phyloP scores from a whole-genome alignment of 2,888 invertebrate species.

The Spodoptera exigua region DNA sequence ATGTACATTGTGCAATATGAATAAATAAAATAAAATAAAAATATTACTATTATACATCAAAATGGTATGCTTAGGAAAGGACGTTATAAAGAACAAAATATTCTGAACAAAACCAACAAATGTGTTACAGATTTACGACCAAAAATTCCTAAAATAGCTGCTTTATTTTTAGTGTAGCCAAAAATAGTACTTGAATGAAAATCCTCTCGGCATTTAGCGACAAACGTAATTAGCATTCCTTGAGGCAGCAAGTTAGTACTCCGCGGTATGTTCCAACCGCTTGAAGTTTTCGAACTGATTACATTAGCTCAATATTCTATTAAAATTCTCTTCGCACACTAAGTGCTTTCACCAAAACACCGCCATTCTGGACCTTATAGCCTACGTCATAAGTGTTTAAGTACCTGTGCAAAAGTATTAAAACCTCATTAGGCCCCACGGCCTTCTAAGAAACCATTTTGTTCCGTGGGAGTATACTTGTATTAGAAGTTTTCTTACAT shows the following conservation, averaged over 20 bases:
- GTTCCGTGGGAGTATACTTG: background rate
- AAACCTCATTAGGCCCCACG: background rate
- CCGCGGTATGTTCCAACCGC: background rate
- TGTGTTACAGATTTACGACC: no score
- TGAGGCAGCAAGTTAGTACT: background rate
- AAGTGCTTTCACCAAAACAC: slow-evolving; percentile 22
- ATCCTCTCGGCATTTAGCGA: background rate
- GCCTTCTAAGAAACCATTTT: slow-evolving; percentile 1
- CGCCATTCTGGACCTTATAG: slow-evolving; percentile 12
- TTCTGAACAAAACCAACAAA: no score
- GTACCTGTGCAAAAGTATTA: slow-evolving; percentile 8
- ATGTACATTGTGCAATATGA: no score
- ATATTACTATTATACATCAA: no score
- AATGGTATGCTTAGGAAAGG: no score
- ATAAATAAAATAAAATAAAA: no score
- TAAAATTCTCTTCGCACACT: slow-evolving; percentile 14
- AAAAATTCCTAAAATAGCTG: no score
- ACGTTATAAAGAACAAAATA: no score
- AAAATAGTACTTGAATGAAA: slow-evolving; percentile 9
- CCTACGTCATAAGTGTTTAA: slow-evolving; percentile 4
- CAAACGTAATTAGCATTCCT: slow-evolving; percentile 21
- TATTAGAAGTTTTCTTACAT: background rate
- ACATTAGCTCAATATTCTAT: slow-evolving; percentile 33
- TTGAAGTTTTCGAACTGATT: slow-evolving; percentile 25
- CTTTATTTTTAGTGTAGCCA: background rate